Conservation (phyloP, 1,140 invertebrate genomes). For the Papilio dardanus region DNA sequence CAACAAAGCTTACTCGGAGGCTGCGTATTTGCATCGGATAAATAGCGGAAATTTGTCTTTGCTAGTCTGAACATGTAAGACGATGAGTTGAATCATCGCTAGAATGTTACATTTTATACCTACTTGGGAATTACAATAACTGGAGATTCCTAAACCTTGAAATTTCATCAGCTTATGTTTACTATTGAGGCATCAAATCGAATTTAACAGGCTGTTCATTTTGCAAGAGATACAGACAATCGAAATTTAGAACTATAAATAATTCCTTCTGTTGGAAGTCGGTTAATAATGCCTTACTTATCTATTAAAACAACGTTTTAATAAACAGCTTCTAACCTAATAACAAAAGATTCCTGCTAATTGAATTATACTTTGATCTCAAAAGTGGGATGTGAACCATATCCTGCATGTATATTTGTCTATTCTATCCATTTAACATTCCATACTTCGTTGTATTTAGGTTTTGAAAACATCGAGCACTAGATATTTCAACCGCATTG, state of each 20-base stretch:
- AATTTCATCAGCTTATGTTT: not conserved
- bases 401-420: not conserved
- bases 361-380: not conserved
- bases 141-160: not conserved
- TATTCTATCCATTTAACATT: not conserved
- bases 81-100: not conserved
- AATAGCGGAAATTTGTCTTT: slow-evolving; percentile 29
- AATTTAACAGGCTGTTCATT: not conserved
- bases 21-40: slow-evolving; percentile 31
- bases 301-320: not conserved
- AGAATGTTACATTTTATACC: slow-evolving; percentile 1
- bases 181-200: not conserved
- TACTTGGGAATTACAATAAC: slow-evolving; percentile 1
- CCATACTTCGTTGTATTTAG: not conserved
- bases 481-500: not conserved
- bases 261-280: too few species aligned
- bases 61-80: slow-evolving; percentile 17
- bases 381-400: not conserved
- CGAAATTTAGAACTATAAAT: not conserved
- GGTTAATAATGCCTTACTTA: not conserved
- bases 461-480: not conserved
- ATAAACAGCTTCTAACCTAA: not conserved
- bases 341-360: not conserved
- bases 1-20: slow-evolving; percentile 19
- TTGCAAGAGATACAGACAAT: not conserved